Evolutionary conservation across 2,888 invertebrate species (phyloP), one percentile per base, ranked within the genome.

Genomic region (Sylvicola cinctus): DNA sequence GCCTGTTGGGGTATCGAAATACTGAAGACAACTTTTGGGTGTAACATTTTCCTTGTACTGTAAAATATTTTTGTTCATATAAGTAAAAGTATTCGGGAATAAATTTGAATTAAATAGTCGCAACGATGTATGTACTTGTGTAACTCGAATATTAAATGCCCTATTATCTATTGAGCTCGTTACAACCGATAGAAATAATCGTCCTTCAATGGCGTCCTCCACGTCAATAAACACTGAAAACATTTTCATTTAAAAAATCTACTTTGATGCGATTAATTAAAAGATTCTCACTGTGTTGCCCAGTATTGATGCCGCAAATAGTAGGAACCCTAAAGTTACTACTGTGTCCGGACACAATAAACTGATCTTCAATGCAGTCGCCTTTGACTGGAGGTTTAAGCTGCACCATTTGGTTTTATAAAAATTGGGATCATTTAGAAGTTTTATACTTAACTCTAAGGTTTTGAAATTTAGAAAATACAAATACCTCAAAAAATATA

Each of bases 291-390:
- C 81, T 57, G 45, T 79, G 78, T 49, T 77, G 76, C 11, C 76
- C 79, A 2, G 74, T 70, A 47, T 79, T 80, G 28, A 74, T 67
- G 13, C 81, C 81, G 48, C 81, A 81, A 15, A 81, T 53, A 4
- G 68, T 62, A 0, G 80, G 80, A 38, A 79, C 58, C n/a, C 65
- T 51, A 39, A 64, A 69, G 46, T 78, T 79, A 1, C 62, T 46
- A 49, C 75, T 75, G 46, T 76, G 74, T 3, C 80, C 80, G 0
- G 71, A 66, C 4, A 80, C 62, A 8, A 75, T 61, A 41, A 81
- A 68, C 42, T 73, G 67, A 49, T 81, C 80, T 20, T 68, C 63
- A 27, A 66, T 53, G 43, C 81, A 81, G 14, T 66, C 65, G 1
- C 80, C 80, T 42, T 66, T 64, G 3, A 62, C 67, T 1, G 80